Conservation (phyloP, 2,888 invertebrate species). For the Ochropleura leucogaster region DNA sequence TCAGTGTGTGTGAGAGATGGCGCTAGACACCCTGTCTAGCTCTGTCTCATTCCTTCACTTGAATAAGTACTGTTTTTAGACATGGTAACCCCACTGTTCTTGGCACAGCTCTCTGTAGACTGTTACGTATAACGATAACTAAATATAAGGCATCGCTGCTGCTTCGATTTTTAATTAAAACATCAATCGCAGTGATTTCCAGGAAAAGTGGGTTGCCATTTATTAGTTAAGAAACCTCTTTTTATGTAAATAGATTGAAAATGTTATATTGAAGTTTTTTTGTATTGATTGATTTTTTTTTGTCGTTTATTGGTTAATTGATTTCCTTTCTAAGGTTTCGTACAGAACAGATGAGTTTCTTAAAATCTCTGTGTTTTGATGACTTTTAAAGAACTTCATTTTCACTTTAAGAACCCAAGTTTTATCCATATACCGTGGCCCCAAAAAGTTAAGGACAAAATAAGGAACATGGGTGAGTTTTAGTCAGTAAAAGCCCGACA, state of each 20-base stretch:
- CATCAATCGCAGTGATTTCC: constrained; percentile 18
- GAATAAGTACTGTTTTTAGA: no score
- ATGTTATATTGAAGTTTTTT: background rate
- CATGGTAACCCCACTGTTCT: background rate
- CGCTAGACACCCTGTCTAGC: no score
- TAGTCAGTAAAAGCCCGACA: no score
- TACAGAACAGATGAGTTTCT: background rate
- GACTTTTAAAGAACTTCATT: background rate
- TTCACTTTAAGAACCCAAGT: background rate
- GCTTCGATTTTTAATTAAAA: constrained; percentile 38
- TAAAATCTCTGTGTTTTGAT: background rate
- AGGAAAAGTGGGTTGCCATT: constrained; percentile 18
- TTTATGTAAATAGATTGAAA: constrained; percentile 3
- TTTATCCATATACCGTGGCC: background rate
- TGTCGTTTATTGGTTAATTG: background rate
- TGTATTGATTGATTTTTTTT: constrained; percentile 12
- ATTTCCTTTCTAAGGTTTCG: background rate
- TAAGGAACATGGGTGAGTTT: no score
- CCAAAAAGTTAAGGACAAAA: no score
- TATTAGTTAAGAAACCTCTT: constrained; percentile 2
- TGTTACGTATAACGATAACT: constrained; percentile 21
- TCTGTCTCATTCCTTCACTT: no score
- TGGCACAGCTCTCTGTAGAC: constrained; percentile 37
- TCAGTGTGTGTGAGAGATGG: no score
- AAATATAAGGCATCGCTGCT: background rate